Percentiles rank a stretch among this genome's conserved stretches.
Conservation (phyloP, 92 coral and sea anemone genomes). For the Heteractis magnifica region DNA sequence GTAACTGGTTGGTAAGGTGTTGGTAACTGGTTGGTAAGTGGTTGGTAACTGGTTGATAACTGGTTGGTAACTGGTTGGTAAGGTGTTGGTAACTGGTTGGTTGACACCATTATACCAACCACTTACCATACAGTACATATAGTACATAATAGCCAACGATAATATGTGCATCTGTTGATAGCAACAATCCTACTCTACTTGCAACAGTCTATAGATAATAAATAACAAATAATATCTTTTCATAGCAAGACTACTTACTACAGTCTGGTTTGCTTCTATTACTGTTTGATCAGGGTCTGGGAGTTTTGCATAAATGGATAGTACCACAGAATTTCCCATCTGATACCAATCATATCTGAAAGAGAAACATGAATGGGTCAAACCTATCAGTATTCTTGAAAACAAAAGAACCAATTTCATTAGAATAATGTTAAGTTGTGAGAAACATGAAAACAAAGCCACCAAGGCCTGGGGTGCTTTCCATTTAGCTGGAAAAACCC, state of each 20-base stretch:
- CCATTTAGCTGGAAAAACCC: too few species aligned
- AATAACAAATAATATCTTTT: too few species aligned
- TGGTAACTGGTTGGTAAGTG: not conserved
- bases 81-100: not conserved
- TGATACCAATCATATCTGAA: slow-evolving; percentile 89
- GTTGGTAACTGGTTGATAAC: not conserved
- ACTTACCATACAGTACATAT: too few species aligned
- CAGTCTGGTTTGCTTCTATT: slow-evolving; percentile 81
- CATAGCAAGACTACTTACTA: slow-evolving; percentile 46
- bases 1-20: not conserved
- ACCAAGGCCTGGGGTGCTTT: too few species aligned
- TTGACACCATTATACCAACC: not conserved
- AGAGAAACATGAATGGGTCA: not conserved
- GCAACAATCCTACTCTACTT: too few species aligned
- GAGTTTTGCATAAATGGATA: slow-evolving; percentile 84
- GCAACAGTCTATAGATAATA: too few species aligned
- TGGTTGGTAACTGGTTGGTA: not conserved
- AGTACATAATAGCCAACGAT: too few species aligned
- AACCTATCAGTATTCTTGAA: not conserved
- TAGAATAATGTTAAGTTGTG: too few species aligned
- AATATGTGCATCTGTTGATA: too few species aligned
- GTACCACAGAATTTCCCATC: slow-evolving; percentile 81
- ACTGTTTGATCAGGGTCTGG: slow-evolving; percentile 78
- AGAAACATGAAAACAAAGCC: too few species aligned
- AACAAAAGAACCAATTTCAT: not conserved